Evolutionary conservation across 2,797 vertebrate species (phyloP).

Genomic region (Poeciliopsis presidionis): DNA sequence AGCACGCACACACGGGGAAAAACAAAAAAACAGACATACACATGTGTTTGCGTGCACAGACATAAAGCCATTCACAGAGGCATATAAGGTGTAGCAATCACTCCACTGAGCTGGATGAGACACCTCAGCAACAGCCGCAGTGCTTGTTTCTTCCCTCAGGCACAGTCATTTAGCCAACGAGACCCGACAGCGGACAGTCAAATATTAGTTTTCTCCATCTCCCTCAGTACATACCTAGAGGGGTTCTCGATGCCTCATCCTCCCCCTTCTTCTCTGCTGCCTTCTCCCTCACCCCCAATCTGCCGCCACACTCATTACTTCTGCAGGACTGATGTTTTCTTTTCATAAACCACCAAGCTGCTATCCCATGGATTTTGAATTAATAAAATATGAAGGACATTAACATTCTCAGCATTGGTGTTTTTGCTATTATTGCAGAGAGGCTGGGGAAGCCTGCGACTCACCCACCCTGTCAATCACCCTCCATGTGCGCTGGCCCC

Average conservation of each 20-base stretch:
- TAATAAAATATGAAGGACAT: constrained; percentile 85
- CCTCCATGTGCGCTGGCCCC: constrained; percentile 53
- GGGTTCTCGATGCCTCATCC: constrained; percentile 39
- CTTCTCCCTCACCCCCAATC: constrained; percentile 49
- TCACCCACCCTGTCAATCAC: constrained; percentile 72
- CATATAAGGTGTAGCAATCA: constrained; percentile 36
- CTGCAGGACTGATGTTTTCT: constrained; percentile 79
- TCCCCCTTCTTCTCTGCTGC: constrained; percentile 14
- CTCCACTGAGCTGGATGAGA: constrained; percentile 51
- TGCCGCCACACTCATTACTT: constrained; percentile 72
- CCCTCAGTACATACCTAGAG: constrained; percentile 60
- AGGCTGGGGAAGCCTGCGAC: constrained; percentile 46
- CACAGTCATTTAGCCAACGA: constrained; percentile 64
- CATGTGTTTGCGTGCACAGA: not conserved
- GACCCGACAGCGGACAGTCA: constrained; percentile 55
- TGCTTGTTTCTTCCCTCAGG: constrained; percentile 49
- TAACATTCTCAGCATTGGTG: constrained; percentile 75
- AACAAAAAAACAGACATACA: constrained; percentile 1
- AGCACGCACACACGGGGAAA: constrained; percentile 22
- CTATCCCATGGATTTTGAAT: constrained; percentile 74
- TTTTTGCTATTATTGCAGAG: constrained; percentile 72
- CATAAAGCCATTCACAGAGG: constrained; percentile 11
- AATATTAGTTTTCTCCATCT: constrained; percentile 74
- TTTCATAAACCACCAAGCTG: constrained; percentile 73
- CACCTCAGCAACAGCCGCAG: constrained; percentile 30